These are phyloP conservation scores for Zaprionus lachaisei DNA, from an alignment of 1,140 invertebrate genomes.

Conservation along the genomic window DNA sequence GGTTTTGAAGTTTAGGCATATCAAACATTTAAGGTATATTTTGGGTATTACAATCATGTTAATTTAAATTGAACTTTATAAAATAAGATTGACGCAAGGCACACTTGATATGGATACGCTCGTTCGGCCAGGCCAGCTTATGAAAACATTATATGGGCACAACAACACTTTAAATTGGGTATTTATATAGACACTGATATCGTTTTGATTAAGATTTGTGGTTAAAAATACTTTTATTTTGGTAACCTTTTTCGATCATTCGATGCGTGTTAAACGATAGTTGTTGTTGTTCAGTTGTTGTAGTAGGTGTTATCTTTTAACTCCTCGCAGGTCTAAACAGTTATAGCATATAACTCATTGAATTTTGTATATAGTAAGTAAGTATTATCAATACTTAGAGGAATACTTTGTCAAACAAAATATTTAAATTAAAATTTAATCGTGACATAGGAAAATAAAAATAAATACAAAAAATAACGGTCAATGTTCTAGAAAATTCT, in stretches of 20 bases:
- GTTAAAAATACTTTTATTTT: slow-evolving; percentile 49
- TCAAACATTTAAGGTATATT: slow-evolving; percentile 24
- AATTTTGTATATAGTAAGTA: slow-evolving; percentile 9
- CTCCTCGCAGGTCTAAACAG: slow-evolving; percentile 50
- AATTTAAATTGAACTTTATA: slow-evolving; percentile 26
- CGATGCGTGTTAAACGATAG: slow-evolving; percentile 68
- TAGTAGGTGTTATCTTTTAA: slow-evolving; percentile 67
- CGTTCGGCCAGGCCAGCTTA: slow-evolving; percentile 59
- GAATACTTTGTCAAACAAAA: slow-evolving; percentile 19
- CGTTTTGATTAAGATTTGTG: slow-evolving; percentile 60
- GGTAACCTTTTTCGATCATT: slow-evolving; percentile 63
- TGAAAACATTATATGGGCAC: slow-evolving; percentile 64
- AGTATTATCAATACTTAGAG: slow-evolving; percentile 15
- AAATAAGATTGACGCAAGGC: slow-evolving; percentile 67
- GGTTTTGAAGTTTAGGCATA: slow-evolving; percentile 31
- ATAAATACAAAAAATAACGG: slow-evolving; percentile 29
- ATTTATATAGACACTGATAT: slow-evolving; percentile 79
- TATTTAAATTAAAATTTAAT: slow-evolving; percentile 1
- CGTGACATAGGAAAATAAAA: slow-evolving; percentile 5
- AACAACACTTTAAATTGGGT: slow-evolving; percentile 65
- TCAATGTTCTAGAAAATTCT: slow-evolving; percentile 11
- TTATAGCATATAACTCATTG: slow-evolving; percentile 13
- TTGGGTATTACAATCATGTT: slow-evolving; percentile 33
- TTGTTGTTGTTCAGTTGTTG: slow-evolving; percentile 67
- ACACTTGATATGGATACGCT: slow-evolving; percentile 53